phyloP scores from a whole-genome alignment of 2,797 vertebrate genomes.

The Lacerta viridis region DNA sequence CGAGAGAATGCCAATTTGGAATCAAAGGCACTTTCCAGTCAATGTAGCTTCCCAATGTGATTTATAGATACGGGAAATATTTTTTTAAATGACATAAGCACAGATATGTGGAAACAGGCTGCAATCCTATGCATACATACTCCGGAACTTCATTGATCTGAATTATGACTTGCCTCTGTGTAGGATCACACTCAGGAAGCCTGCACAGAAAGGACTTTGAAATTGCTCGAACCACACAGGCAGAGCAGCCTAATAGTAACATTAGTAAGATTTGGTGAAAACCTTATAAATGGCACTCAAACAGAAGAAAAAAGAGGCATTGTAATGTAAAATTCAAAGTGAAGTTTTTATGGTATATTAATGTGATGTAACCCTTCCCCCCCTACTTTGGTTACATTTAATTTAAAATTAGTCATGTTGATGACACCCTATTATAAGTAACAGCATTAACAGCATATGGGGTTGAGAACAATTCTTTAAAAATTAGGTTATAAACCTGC shows the following conservation, averaged over 20 bases:
- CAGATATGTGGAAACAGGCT: not conserved
- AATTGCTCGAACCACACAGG: not conserved
- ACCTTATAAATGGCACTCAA: not conserved
- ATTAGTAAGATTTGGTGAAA: not conserved
- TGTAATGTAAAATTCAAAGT: not conserved
- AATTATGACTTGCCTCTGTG: no score
- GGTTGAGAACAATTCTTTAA: not conserved
- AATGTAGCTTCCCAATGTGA: not conserved
- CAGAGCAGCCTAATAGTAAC: not conserved
- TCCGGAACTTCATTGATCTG: no score
- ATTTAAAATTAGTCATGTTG: not conserved
- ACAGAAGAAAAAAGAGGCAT: not conserved
- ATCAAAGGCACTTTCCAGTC: not conserved
- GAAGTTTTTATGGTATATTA: not conserved
- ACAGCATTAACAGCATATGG: not conserved
- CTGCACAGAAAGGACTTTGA: not conserved
- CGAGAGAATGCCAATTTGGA: not conserved
- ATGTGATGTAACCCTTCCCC: not conserved
- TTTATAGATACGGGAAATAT: conserved; percentile 1
- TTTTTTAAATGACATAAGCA: not conserved
- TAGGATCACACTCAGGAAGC: not conserved
- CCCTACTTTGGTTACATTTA: not conserved
- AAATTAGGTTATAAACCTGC: not conserved
- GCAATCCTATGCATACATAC: no score
- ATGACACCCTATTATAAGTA: not conserved